A percentile compares a stretch with the other conserved stretches of the same genome.
Conservation (phyloP, 2,797 vertebrate species). For the Otus scops region DNA sequence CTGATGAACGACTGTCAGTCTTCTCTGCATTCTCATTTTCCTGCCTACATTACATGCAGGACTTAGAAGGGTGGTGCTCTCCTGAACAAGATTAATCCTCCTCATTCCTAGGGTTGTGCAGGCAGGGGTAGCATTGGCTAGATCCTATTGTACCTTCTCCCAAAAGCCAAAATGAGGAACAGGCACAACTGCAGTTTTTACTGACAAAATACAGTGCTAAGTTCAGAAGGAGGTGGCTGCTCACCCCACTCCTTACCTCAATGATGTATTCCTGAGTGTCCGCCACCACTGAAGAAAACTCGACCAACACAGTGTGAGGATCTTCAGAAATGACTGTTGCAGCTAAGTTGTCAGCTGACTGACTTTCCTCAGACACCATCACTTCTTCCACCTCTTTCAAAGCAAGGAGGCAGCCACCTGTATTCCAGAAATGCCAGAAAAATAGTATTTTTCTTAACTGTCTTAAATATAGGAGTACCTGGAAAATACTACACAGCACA, state of each 20-base stretch:
- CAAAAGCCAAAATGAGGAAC: background rate
- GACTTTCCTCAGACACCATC: conserved; percentile 77
- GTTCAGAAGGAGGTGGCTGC: background rate
- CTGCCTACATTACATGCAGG: background rate
- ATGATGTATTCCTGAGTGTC: conserved; percentile 99
- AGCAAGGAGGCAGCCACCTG: conserved; percentile 87
- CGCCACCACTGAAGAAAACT: conserved; percentile 96
- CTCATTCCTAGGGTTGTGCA: background rate
- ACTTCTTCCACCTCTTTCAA: conserved; percentile 80
- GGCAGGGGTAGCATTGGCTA: background rate
- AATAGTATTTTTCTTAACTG: background rate
- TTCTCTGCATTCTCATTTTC: background rate
- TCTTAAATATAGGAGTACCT: background rate
- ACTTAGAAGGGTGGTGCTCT: background rate
- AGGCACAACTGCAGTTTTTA: background rate
- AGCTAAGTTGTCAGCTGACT: conserved; percentile 74
- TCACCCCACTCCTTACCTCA: conserved; percentile 76
- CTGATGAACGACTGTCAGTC: background rate
- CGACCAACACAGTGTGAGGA: conserved; percentile 92
- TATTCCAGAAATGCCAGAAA: background rate
- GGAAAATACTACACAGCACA: rapidly evolving
- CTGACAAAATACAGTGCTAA: rapidly evolving
- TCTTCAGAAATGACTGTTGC: conserved; percentile 86
- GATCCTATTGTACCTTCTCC: background rate
- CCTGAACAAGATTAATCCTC: background rate